phyloP scores from a whole-genome alignment of 2,113 vertebrate species.

The Scatophagus argus region DNA sequence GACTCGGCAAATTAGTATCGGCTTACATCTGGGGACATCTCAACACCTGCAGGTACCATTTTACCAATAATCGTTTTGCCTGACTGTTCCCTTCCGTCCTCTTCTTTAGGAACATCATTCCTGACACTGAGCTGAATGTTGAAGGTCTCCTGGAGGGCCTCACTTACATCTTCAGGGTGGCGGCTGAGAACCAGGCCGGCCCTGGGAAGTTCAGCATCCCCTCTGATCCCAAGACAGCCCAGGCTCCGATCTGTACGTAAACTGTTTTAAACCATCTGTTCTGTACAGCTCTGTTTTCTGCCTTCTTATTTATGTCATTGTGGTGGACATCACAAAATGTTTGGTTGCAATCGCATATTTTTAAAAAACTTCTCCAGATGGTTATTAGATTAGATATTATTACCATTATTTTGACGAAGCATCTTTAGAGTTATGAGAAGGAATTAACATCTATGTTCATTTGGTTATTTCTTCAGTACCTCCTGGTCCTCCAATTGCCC shows the following conservation, averaged over 20 bases:
- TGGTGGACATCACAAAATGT: too few relatives aligned
- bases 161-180: slow-evolving; percentile 97
- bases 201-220: slow-evolving; percentile 95
- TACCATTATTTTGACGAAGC: too few relatives aligned
- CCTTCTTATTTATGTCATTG: too few relatives aligned
- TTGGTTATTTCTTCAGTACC: slow-evolving; percentile 87
- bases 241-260: slow-evolving; percentile 91
- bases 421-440: not conserved
- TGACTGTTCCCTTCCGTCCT: not conserved
- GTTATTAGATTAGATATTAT: too few relatives aligned
- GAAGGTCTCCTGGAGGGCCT: slow-evolving; percentile 93
- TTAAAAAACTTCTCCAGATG: not conserved
- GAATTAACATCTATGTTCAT: not conserved
- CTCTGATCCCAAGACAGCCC: slow-evolving; percentile 94
- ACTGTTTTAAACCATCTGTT: not conserved
- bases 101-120: slow-evolving; percentile 54
- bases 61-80: not conserved
- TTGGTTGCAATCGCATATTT: not conserved
- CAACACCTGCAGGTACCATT: too few relatives aligned
- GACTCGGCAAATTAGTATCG: not conserved
- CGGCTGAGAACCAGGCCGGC: slow-evolving; percentile 96
- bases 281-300: too few relatives aligned
- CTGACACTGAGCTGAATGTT: slow-evolving; percentile 86
- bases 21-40: not conserved
- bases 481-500: slow-evolving; percentile 92